Conservation (phyloP, 1,140 invertebrate genomes). For the Zaprionus africanus region DNA sequence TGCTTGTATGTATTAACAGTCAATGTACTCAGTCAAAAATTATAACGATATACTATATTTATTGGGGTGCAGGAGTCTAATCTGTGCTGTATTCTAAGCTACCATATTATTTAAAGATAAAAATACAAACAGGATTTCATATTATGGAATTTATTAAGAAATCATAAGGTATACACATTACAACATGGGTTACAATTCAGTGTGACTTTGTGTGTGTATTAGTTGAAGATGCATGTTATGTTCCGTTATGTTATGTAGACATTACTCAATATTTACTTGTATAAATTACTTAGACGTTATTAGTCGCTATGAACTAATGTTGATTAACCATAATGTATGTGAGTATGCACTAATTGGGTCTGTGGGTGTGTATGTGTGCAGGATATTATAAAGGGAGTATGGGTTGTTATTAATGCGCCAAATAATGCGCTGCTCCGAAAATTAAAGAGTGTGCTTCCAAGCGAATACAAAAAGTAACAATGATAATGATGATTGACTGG, state of each 20-base stretch:
- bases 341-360: conserved; percentile 22
- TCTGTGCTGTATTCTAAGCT: too few relatives aligned
- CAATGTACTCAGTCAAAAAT: too few relatives aligned
- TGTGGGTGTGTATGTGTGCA: conserved; percentile 36
- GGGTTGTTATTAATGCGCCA: conserved; percentile 39
- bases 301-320: conserved; percentile 73
- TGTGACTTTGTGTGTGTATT: conserved; percentile 21
- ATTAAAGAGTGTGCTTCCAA: conserved; percentile 36
- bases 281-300: conserved; percentile 80
- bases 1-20: too few relatives aligned
- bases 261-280: conserved; percentile 53
- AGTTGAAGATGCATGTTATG: conserved; percentile 43
- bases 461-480: conserved; percentile 65
- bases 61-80: too few relatives aligned
- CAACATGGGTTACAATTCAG: conserved; percentile 60
- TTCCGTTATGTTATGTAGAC: conserved; percentile 43
- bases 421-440: conserved; percentile 41
- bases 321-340: conserved; percentile 49
- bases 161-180: conserved; percentile 74
- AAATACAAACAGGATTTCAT: conserved; percentile 19
- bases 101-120: not conserved
- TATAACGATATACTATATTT: too few relatives aligned
- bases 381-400: conserved; percentile 22
- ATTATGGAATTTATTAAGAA: conserved; percentile 73
- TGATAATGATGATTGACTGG: conserved; percentile 46